These are phyloP conservation scores for Ardeotis arabs DNA, from an alignment of 2,113 vertebrate genomes.

Conservation along the genomic window DNA sequence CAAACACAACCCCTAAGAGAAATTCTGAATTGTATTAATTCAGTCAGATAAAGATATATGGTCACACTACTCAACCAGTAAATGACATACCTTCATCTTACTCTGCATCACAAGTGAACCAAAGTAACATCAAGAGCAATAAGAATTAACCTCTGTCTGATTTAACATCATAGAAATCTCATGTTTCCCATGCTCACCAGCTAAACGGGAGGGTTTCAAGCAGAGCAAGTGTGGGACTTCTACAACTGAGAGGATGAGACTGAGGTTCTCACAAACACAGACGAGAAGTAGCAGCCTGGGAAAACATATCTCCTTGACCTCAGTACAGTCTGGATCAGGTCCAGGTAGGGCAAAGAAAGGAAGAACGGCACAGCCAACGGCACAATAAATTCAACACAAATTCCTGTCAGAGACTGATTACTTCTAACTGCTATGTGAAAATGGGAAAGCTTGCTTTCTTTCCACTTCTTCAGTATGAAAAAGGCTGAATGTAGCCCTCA, in stretches of 20 bases:
- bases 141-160: background rate
- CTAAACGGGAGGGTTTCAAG: accelerated
- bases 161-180: background rate
- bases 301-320: background rate
- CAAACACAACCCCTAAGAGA: background rate
- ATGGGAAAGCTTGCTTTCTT: background rate
- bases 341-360: background rate
- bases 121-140: background rate
- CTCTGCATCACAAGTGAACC: background rate
- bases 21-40: background rate
- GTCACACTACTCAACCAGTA: background rate
- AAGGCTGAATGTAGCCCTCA: background rate
- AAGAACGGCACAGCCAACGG: background rate
- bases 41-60: background rate
- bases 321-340: background rate
- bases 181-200: background rate
- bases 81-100: background rate
- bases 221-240: background rate
- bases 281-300: background rate
- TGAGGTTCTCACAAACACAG: background rate
- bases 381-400: background rate
- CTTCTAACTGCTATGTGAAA: background rate
- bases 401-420: background rate
- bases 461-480: background rate
- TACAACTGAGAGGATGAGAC: background rate